Conservation (phyloP, 2,113 vertebrate species). For the Ictidomys tridecemlineatus region DNA sequence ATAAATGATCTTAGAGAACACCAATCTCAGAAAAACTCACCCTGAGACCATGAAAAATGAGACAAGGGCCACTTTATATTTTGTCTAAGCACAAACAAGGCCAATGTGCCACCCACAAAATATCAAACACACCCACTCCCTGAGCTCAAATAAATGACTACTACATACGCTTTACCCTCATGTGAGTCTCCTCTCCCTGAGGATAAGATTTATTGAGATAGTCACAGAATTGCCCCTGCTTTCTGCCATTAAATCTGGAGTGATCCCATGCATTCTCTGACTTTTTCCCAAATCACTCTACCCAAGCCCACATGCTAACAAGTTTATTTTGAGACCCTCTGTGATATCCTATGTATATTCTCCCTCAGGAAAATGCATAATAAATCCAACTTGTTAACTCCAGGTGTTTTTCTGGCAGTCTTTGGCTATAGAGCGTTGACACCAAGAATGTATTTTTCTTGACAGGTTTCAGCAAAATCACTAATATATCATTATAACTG, state of each 20-base stretch:
- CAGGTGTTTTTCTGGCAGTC: background rate
- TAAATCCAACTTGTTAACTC: background rate
- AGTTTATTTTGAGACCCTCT: background rate
- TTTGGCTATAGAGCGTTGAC: background rate
- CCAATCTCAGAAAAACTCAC: background rate
- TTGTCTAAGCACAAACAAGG: background rate
- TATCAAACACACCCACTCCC: background rate
- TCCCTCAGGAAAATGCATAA: background rate
- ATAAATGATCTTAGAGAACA: background rate
- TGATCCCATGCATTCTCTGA: background rate
- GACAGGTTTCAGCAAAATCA: slow-evolving; percentile 35
- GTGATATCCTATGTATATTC: background rate
- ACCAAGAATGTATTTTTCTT: slow-evolving; percentile 5
- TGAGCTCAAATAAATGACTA: background rate
- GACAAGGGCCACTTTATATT: background rate
- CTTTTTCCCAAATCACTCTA: background rate
- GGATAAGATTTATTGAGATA: background rate
- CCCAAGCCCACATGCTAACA: background rate
- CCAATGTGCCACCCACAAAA: background rate
- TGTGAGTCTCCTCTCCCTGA: background rate
- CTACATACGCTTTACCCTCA: background rate
- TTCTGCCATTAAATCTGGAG: background rate
- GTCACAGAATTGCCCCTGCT: background rate
- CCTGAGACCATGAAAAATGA: background rate
- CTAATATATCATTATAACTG: background rate